These are phyloP conservation scores for Argopecten irradians DNA, from an alignment of 1,140 invertebrate genomes.

Conservation along the genomic window DNA sequence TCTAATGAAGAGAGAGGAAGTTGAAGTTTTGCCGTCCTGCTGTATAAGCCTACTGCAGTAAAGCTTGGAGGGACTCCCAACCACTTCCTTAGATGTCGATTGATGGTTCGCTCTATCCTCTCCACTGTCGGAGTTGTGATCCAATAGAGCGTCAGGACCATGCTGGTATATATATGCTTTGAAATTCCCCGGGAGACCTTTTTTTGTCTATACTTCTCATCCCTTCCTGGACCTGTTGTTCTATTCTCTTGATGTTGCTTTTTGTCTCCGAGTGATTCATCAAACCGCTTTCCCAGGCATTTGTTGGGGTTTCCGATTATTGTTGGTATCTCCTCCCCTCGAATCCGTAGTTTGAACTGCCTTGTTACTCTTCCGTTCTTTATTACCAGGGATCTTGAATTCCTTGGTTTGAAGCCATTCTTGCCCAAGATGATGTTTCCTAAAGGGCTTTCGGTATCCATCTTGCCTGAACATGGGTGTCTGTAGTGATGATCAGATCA, in stretches of 20 bases:
- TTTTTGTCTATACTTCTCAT: conserved; percentile 25
- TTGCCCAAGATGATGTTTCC: conserved; percentile 36
- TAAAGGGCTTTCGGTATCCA: conserved; percentile 32
- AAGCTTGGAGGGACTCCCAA: too few relatives aligned
- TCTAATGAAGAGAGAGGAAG: too few relatives aligned
- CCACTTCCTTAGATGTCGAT: too few relatives aligned
- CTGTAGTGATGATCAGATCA: conserved; percentile 31
- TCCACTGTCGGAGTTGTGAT: too few relatives aligned
- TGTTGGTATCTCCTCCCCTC: conserved; percentile 37
- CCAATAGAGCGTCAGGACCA: conserved; percentile 31
- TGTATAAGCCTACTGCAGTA: too few relatives aligned
- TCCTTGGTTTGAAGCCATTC: conserved; percentile 32
- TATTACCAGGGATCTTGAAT: conserved; percentile 31
- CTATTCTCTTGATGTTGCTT: conserved; percentile 27
- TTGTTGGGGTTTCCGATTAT: conserved; percentile 39
- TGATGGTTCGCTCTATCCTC: too few relatives aligned
- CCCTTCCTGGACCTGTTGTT: conserved; percentile 9
- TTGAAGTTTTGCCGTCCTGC: too few relatives aligned
- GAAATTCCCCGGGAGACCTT: too few relatives aligned
- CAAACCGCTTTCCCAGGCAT: not conserved
- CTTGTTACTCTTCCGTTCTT: conserved; percentile 23
- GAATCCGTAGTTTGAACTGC: not conserved
- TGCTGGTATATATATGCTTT: conserved; percentile 32
- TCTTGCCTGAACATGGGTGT: conserved; percentile 35
- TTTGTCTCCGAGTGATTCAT: not conserved